Evolutionary conservation across 2,797 vertebrate species (phyloP).

Genomic region (Cetoscarus ocellatus): DNA sequence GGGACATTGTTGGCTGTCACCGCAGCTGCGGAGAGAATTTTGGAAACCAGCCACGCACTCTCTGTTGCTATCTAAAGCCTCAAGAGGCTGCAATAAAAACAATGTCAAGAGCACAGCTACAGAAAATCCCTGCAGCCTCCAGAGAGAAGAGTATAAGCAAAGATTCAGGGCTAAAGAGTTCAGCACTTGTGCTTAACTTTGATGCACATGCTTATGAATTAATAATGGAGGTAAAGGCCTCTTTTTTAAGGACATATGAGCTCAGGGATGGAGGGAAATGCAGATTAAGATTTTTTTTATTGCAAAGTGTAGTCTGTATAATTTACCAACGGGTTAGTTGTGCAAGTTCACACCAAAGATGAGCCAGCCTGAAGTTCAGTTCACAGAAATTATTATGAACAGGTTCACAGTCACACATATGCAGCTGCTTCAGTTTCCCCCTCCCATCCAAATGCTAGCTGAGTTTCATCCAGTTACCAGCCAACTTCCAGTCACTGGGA

Average conservation of each 20-base stretch:
- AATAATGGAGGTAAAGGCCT: slow-evolving; percentile 17
- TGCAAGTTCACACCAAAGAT: too few relatives aligned
- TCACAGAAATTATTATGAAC: too few relatives aligned
- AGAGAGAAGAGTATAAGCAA: slow-evolving; percentile 4
- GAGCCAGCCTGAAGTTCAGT: too few relatives aligned
- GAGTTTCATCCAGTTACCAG: too few relatives aligned
- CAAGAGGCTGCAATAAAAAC: slow-evolving; percentile 41
- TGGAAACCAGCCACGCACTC: slow-evolving; percentile 44
- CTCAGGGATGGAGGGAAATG: slow-evolving; percentile 1
- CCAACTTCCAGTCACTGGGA: too few relatives aligned
- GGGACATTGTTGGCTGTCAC: slow-evolving; percentile 51
- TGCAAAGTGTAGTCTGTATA: too few relatives aligned
- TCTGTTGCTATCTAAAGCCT: slow-evolving; percentile 41
- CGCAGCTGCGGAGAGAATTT: slow-evolving; percentile 33
- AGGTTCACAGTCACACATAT: too few relatives aligned
- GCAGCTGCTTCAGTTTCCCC: too few relatives aligned
- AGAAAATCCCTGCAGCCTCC: slow-evolving; percentile 32
- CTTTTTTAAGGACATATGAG: slow-evolving; percentile 19
- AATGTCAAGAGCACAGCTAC: slow-evolving; percentile 20
- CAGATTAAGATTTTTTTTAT: slow-evolving; percentile 25
- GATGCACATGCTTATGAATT: slow-evolving; percentile 39
- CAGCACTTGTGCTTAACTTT: slow-evolving; percentile 21
- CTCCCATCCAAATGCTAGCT: too few relatives aligned
- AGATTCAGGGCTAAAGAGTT: slow-evolving; percentile 24
- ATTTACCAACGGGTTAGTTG: neutral